phyloP scores from a whole-genome alignment of 2,888 invertebrate species.

The Tyria jacobaeae region DNA sequence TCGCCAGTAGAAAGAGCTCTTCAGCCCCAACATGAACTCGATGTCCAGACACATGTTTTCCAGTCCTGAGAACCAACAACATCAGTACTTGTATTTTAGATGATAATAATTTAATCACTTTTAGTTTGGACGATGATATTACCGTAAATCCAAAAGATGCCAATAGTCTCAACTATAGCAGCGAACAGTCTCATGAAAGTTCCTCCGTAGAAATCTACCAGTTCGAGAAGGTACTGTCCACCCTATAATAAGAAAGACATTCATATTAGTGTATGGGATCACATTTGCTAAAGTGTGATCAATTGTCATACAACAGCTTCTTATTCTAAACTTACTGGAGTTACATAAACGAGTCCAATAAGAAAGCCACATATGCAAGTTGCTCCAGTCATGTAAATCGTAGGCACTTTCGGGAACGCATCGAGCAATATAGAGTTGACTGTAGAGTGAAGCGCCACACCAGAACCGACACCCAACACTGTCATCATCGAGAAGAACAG shows the following conservation, averaged over 20 bases:
- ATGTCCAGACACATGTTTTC: conserved; percentile 87
- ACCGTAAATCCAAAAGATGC: conserved; percentile 92
- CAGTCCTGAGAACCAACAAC: conserved; percentile 59
- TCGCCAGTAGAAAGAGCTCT: conserved; percentile 91
- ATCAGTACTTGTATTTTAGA: too few relatives aligned
- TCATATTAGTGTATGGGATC: too few relatives aligned
- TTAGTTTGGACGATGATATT: conserved; percentile 4
- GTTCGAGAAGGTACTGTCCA: conserved; percentile 90
- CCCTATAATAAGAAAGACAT: conserved; percentile 78
- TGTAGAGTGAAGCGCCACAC: conserved; percentile 90
- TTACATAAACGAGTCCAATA: conserved; percentile 90
- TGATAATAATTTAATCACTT: too few relatives aligned
- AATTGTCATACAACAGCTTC: too few relatives aligned
- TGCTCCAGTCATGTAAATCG: conserved; percentile 86
- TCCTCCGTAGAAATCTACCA: conserved; percentile 92
- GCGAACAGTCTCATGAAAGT: conserved; percentile 90
- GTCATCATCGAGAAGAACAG: conserved; percentile 94
- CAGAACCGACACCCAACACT: conserved; percentile 91
- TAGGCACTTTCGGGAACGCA: conserved; percentile 87
- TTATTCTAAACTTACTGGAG: conserved; percentile 87
- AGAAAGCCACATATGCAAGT: conserved; percentile 87
- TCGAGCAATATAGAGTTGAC: conserved; percentile 90
- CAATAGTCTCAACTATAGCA: conserved; percentile 89
- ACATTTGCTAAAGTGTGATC: too few relatives aligned
- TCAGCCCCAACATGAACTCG: conserved; percentile 92